phyloP scores from a whole-genome alignment of 2,888 invertebrate species.

The Lapara coniferarum region DNA sequence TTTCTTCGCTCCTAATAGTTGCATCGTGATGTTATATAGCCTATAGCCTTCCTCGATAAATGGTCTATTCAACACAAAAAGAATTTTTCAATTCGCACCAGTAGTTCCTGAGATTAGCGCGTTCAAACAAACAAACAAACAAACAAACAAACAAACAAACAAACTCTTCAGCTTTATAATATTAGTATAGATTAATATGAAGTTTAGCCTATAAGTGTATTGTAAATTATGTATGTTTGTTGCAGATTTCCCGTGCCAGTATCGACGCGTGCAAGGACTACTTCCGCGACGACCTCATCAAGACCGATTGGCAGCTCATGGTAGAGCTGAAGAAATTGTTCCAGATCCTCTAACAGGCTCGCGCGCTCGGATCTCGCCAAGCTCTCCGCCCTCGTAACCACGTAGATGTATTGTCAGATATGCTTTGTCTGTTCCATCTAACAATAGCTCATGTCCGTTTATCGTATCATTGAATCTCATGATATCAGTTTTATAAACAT shows the following conservation, averaged over 20 bases:
- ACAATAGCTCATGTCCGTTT: conserved; percentile 47
- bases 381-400: conserved; percentile 49
- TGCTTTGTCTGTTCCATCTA: conserved; percentile 70
- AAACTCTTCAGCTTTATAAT: too few relatives aligned
- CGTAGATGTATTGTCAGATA: conserved; percentile 35
- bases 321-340: conserved; percentile 99
- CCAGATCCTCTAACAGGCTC: conserved; percentile 91
- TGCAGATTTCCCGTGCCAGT: conserved; percentile 97
- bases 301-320: conserved; percentile 99
- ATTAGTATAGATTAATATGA: too few relatives aligned
- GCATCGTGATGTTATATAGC: too few relatives aligned
- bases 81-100: too few relatives aligned
- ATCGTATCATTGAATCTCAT: conserved; percentile 64
- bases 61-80: too few relatives aligned
- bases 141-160: too few relatives aligned
- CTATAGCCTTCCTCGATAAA: too few relatives aligned
- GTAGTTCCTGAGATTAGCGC: too few relatives aligned
- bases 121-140: too few relatives aligned
- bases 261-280: conserved; percentile 99
- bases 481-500: conserved; percentile 36
- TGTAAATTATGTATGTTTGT: conserved; percentile 43
- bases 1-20: too few relatives aligned
- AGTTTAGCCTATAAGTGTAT: background rate
- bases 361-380: conserved; percentile 40
- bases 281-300: conserved; percentile 98